Base-by-base conservation (phyloP, 92 coral and sea anemone species). In the Blastomussa wellsi region DNA sequence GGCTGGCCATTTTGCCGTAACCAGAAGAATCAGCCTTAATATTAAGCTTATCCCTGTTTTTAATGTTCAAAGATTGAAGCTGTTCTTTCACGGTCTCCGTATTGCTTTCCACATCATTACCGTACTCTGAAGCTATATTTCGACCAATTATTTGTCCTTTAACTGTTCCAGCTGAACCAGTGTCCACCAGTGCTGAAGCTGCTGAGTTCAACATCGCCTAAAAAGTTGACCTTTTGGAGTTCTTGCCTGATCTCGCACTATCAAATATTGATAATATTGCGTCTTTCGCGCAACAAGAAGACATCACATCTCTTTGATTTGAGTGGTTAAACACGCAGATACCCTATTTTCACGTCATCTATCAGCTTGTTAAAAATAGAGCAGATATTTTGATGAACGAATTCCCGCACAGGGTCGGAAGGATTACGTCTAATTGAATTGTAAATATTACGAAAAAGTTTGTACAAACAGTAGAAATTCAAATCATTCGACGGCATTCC, bases 151-250 rank as follows among this genome's bases (percentile, higher is more conserved):
- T 32, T 42, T 83, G 74, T 44, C 35, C n/a, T 39, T 41, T 62
- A n/a, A 12, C 32, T 75, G 48, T 74, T 31, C 47, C 73, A 44
- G 28, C 44, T 53, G 55, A 42, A 20, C 76, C 74, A 62, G n/a
- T 66, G 38, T 64, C 39, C 52, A 85, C 88, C 7, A 85, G 77
- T 28, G 83, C 42, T 37, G 88, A 66, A 13, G 88, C 88, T 14
- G 88, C 88, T 17, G 88, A 77, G 69, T 85, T 85, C 71, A 85
- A 78, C 88, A 85, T 85, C 4, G 26, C 70, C 75, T 62, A 37
- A 49, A 8, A 79, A 55, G 9, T 39, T 79, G 32, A 52, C 69
- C 49, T 53, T 77, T 48, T 80, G 72, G 12, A 65, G 51, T 66
- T 28, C 15, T 8, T 22, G 74, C 74, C 41, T 68, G 74, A 68